phyloP scores from a whole-genome alignment of 2,888 invertebrate genomes.

The Sylvicola fuscatus region DNA sequence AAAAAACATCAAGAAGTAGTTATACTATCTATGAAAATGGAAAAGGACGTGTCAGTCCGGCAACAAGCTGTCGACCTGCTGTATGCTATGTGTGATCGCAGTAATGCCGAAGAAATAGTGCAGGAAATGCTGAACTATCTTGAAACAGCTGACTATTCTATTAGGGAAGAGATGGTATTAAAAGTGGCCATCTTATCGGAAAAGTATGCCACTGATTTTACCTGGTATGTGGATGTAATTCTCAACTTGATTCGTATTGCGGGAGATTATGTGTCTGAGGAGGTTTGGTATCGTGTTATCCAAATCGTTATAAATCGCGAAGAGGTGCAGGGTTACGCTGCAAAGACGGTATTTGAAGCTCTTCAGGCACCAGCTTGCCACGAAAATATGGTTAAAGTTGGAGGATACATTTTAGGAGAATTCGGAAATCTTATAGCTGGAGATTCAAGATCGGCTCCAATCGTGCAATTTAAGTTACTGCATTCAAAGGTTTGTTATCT shows the following conservation, averaged over 20 bases:
- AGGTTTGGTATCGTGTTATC: slow-evolving; percentile 99
- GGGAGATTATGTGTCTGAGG: slow-evolving; percentile 98
- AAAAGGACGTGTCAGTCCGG: slow-evolving; percentile 93
- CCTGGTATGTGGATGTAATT: slow-evolving; percentile 96
- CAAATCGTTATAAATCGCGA: slow-evolving; percentile 99
- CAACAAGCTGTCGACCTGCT: slow-evolving; percentile 95
- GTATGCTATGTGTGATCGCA: slow-evolving; percentile 99
- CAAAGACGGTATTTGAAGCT: slow-evolving; percentile 98
- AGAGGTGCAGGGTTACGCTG: slow-evolving; percentile 98
- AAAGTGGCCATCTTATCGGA: slow-evolving; percentile 98
- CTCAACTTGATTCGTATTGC: slow-evolving; percentile 97
- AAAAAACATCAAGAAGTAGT: slow-evolving; percentile 99
- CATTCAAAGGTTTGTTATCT: slow-evolving; percentile 91
- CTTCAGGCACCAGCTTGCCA: slow-evolving; percentile 98
- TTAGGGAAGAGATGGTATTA: slow-evolving; percentile 98
- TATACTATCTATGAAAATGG: slow-evolving; percentile 97
- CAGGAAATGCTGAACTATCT: slow-evolving; percentile 98
- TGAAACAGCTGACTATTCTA: slow-evolving; percentile 98
- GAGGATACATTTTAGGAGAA: slow-evolving; percentile 96
- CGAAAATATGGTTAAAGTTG: slow-evolving; percentile 99
- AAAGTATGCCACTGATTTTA: slow-evolving; percentile 98
- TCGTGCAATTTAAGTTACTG: slow-evolving; percentile 92
- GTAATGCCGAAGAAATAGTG: slow-evolving; percentile 97
- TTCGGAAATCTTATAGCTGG: slow-evolving; percentile 99
- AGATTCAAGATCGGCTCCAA: slow-evolving; percentile 89